phyloP scores from a whole-genome alignment of 1,140 invertebrate species.

The Pristionchus pacificus region DNA sequence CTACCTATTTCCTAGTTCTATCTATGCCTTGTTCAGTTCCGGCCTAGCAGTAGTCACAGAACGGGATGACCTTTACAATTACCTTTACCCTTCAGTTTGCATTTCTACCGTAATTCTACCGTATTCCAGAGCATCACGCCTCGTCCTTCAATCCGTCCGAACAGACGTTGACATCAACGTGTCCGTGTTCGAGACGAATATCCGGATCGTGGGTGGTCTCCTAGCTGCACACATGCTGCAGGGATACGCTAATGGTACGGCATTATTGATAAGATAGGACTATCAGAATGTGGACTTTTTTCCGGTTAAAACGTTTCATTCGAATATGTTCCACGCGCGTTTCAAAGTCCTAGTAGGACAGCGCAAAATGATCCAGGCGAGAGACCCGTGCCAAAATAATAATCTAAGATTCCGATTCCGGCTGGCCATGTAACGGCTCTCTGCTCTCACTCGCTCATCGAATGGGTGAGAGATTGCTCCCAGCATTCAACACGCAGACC shows the following conservation, averaged over 20 bases:
- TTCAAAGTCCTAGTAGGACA: no score
- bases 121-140: not conserved
- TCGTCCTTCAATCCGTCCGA: conserved; percentile 62
- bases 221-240: conserved; percentile 91
- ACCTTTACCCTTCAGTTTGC: no score
- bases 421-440: conserved; percentile 96
- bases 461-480: conserved; percentile 75
- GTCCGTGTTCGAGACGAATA: conserved; percentile 99
- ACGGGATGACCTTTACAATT: no score
- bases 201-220: conserved; percentile 90
- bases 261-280: conserved; percentile 58
- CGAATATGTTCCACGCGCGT: not conserved
- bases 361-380: no score
- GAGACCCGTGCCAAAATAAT: not conserved
- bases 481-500: conserved; percentile 65
- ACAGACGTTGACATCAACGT: conserved; percentile 98
- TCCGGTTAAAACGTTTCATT: not conserved
- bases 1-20: no score
- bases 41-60: no score
- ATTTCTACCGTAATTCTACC: no score
- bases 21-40: no score
- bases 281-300: conserved; percentile 1
- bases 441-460: conserved; percentile 85
- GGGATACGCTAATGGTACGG: conserved; percentile 38
- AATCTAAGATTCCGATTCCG: conserved; percentile 69